Percentiles rank a stretch among this genome's conserved stretches.
These are phyloP conservation scores for Theodoxus fluviatilis DNA, from an alignment of 2,888 invertebrate species.

Conservation along the genomic window DNA sequence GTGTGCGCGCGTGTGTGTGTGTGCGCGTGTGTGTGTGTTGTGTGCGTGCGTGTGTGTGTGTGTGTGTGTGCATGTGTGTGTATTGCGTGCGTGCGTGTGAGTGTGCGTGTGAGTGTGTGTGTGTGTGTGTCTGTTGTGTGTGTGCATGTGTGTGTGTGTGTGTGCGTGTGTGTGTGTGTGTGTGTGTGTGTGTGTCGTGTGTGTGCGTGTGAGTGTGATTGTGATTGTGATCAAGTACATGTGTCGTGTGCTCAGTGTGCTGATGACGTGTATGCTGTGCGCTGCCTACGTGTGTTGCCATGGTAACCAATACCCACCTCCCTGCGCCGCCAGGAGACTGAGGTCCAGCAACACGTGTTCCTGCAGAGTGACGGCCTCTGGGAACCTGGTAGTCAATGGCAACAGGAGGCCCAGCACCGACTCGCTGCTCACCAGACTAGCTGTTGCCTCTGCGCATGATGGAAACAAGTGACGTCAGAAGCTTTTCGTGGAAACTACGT, in stretches of 20 bases:
- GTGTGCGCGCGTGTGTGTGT: too few relatives aligned
- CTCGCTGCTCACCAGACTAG: conserved; percentile 19
- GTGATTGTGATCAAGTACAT: too few relatives aligned
- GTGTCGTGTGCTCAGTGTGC: too few relatives aligned
- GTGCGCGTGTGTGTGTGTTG: background rate
- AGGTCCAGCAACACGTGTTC: conserved; percentile 41
- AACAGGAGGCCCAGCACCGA: conserved; percentile 32
- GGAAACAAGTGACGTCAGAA: too few relatives aligned
- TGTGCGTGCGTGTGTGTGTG: background rate
- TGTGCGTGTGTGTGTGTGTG: background rate
- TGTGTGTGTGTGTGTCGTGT: conserved; percentile 12
- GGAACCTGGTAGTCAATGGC: conserved; percentile 30
- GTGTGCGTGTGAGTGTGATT: conserved; percentile 4
- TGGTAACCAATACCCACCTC: conserved; percentile 37
- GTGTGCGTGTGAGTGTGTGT: background rate
- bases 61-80: background rate
- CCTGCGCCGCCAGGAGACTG: conserved; percentile 31
- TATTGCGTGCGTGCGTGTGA: background rate
- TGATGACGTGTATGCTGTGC: too few relatives aligned
- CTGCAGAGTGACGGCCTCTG: conserved; percentile 38
- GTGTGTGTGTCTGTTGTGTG: background rate
- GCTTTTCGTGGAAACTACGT: too few relatives aligned
- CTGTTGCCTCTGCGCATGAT: background rate
- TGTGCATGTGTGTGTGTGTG: background rate
- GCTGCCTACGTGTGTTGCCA: too few relatives aligned